These are phyloP conservation scores for Ernsta delagoae DNA, from an alignment of 2,888 invertebrate species.

Conservation along the genomic window DNA sequence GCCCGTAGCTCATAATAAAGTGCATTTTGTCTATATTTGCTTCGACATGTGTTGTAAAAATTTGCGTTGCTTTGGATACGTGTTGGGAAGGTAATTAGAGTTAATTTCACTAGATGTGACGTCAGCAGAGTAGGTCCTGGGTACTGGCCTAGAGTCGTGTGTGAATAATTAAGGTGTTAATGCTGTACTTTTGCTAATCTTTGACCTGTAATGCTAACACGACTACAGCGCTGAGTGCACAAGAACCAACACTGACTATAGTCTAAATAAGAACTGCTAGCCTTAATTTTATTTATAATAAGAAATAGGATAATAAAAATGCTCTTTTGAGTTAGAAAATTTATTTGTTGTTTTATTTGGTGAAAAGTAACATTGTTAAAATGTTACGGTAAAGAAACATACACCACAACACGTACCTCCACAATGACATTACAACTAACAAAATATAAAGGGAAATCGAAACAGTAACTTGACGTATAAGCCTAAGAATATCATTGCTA, in stretches of 20 bases:
- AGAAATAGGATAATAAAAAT: constrained; percentile 81
- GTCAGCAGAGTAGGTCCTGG: constrained; percentile 1
- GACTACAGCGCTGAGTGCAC: constrained; percentile 49
- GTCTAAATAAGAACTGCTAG: constrained; percentile 82
- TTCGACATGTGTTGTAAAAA: constrained; percentile 54
- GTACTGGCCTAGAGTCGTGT: constrained; percentile 24
- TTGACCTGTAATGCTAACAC: constrained; percentile 12
- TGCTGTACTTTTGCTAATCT: neutral
- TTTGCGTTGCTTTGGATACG: constrained; percentile 57
- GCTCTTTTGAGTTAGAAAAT: constrained; percentile 84
- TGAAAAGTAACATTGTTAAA: neutral
- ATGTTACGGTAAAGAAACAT: neutral
- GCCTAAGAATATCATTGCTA: no score
- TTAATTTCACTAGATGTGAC: constrained; percentile 59
- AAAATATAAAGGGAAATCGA: neutral
- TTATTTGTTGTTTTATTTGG: constrained; percentile 70
- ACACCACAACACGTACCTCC: no score
- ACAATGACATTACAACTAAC: no score
- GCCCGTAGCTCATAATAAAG: constrained; percentile 41
- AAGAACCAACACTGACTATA: constrained; percentile 60
- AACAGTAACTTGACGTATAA: neutral
- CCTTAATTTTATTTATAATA: constrained; percentile 83
- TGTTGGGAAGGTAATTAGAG: constrained; percentile 60
- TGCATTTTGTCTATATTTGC: constrained; percentile 44
- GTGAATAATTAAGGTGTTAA: neutral